Conservation (phyloP, 2,888 invertebrate species). For the Ametastegia equiseti region DNA sequence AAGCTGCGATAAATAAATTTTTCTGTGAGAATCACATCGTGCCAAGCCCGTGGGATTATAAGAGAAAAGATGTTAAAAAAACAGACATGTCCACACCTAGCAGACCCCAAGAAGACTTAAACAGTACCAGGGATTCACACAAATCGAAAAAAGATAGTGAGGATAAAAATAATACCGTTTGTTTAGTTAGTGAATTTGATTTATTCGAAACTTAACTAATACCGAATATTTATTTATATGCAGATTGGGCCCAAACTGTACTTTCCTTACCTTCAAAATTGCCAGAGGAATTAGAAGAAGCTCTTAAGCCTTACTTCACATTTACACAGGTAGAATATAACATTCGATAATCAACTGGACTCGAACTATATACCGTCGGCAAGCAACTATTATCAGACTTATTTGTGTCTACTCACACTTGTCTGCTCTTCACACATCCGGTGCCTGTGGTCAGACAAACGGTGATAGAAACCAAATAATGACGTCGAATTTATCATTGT, state of each 20-base stretch:
- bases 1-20: constrained; percentile 83
- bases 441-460: constrained; percentile 15
- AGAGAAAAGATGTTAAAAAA: constrained; percentile 54
- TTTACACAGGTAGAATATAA: constrained; percentile 75
- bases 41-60: constrained; percentile 78
- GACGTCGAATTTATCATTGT: not conserved
- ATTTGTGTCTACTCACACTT: constrained; percentile 4
- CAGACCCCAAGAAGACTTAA: constrained; percentile 54
- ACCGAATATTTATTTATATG: constrained; percentile 51
- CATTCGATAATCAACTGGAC: constrained; percentile 2
- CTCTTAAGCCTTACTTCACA: constrained; percentile 81
- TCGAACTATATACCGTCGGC: not conserved
- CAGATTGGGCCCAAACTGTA: constrained; percentile 83
- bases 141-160: constrained; percentile 67
- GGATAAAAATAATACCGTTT: constrained; percentile 43
- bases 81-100: constrained; percentile 59
- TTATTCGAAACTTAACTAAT: constrained; percentile 57
- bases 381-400: not conserved
- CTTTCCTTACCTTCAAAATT: constrained; percentile 82
- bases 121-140: constrained; percentile 54
- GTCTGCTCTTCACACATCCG: constrained; percentile 6
- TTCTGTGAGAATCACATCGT: constrained; percentile 79
- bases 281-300: constrained; percentile 81
- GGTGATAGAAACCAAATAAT: not conserved
- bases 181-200: not conserved